phyloP scores from a whole-genome alignment of 2,888 invertebrate genomes.

The Lithophane leautieri region DNA sequence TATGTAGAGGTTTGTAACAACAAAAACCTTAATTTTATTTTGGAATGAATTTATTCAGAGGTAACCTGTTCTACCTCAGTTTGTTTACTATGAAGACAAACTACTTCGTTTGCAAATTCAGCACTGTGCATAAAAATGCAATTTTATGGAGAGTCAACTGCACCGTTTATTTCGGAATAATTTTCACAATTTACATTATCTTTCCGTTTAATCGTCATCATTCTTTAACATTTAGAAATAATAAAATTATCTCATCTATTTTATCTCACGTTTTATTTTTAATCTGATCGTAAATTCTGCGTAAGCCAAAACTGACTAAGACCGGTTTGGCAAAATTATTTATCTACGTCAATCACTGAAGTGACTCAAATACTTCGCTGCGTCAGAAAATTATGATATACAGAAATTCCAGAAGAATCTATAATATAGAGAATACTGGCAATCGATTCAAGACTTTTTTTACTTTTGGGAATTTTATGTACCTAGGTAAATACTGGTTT shows the following conservation, averaged over 20 bases:
- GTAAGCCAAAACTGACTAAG: not conserved
- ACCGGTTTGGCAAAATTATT: slow-evolving; percentile 19
- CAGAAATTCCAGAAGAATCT: slow-evolving; percentile 6
- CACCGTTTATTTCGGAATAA: not conserved
- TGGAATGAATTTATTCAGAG: slow-evolving; percentile 8
- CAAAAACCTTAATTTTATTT: slow-evolving; percentile 1
- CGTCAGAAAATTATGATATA: not conserved
- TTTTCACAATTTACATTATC: not conserved
- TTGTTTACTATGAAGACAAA: slow-evolving; percentile 26
- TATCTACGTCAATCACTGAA: slow-evolving; percentile 25
- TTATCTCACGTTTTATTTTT: slow-evolving; percentile 20
- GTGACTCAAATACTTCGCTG: not conserved
- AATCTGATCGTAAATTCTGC: slow-evolving; percentile 4
- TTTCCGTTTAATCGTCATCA: not conserved
- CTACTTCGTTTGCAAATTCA: slow-evolving; percentile 22
- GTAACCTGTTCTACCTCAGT: slow-evolving; percentile 12
- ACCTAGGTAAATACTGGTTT: no score
- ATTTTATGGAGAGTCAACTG: slow-evolving; percentile 3
- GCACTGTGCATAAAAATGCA: not conserved
- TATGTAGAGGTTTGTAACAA: not conserved
- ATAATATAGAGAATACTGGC: not conserved
- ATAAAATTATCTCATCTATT: not conserved
- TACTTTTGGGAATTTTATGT: not conserved
- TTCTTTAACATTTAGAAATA: not conserved
- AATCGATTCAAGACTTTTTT: not conserved